Percentiles rank a stretch among this genome's conserved stretches.
phyloP scores from a whole-genome alignment of 2,113 vertebrate genomes.

The Taxidea taxus region DNA sequence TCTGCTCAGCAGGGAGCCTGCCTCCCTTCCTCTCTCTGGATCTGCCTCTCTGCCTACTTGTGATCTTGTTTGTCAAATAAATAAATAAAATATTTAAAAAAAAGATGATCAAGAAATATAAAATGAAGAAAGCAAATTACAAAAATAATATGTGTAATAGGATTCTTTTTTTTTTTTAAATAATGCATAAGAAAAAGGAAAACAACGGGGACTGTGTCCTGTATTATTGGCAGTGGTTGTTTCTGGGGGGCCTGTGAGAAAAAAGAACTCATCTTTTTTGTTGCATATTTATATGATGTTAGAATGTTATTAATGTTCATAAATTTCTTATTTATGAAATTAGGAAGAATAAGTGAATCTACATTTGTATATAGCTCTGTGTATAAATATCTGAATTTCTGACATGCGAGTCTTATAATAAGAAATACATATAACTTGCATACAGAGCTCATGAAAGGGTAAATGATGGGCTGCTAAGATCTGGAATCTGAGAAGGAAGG shows the following conservation, averaged over 20 bases:
- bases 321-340: neutral
- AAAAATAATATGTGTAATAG: neutral
- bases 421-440: neutral
- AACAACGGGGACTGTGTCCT: neutral
- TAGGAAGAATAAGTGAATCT: neutral
- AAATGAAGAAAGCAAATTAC: conserved; percentile 18
- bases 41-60: too few species aligned
- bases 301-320: neutral
- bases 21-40: too few species aligned
- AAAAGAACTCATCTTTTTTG: neutral
- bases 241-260: neutral
- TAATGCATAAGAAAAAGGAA: neutral
- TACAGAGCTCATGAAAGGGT: neutral
- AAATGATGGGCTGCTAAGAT: neutral
- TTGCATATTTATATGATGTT: neutral
- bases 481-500: neutral
- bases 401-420: neutral
- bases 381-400: neutral
- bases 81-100: too few species aligned
- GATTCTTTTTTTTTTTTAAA: neutral
- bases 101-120: neutral
- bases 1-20: too few species aligned
- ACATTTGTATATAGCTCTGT: neutral
- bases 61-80: too few species aligned
- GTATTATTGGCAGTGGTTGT: neutral